Percentiles rank a stretch among this genome's conserved stretches.
Evolutionary conservation across 2,888 invertebrate genomes (phyloP).

Genomic region (Acanthosepion esculentum): DNA sequence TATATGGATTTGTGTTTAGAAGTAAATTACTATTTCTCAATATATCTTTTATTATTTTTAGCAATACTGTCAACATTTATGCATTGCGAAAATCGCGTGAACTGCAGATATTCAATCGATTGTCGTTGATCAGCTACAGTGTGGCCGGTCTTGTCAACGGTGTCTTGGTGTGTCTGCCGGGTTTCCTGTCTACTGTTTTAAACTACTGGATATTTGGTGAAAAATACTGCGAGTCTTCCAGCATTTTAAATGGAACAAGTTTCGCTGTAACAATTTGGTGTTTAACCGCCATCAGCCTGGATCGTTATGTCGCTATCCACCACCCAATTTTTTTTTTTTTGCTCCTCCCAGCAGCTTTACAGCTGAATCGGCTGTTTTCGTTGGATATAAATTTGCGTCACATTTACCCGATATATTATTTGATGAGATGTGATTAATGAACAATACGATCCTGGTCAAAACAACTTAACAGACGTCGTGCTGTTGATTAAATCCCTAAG

Average conservation of each 20-base stretch:
- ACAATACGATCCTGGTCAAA: too few relatives aligned
- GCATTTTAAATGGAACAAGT: constrained; percentile 56
- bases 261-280: constrained; percentile 61
- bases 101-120: too few relatives aligned
- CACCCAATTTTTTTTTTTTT: constrained; percentile 49
- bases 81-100: neutral
- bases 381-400: too few relatives aligned
- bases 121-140: constrained; percentile 58
- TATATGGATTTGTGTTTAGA: neutral
- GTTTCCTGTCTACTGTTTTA: constrained; percentile 53
- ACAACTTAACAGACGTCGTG: too few relatives aligned
- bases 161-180: constrained; percentile 57
- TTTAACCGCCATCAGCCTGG: constrained; percentile 57
- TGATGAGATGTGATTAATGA: too few relatives aligned
- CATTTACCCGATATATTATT: too few relatives aligned
- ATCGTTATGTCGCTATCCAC: constrained; percentile 59
- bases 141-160: constrained; percentile 58
- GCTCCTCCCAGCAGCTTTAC: too few relatives aligned
- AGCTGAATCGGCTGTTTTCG: too few relatives aligned
- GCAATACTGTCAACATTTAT: neutral
- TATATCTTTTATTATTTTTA: neutral
- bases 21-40: neutral
- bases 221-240: constrained; percentile 59
- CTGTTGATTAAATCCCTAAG: too few relatives aligned
- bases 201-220: constrained; percentile 58